A percentile compares a stretch with the other conserved stretches of the same genome.
phyloP scores from a whole-genome alignment of 2,113 vertebrate genomes.

The Electrona antarctica region DNA sequence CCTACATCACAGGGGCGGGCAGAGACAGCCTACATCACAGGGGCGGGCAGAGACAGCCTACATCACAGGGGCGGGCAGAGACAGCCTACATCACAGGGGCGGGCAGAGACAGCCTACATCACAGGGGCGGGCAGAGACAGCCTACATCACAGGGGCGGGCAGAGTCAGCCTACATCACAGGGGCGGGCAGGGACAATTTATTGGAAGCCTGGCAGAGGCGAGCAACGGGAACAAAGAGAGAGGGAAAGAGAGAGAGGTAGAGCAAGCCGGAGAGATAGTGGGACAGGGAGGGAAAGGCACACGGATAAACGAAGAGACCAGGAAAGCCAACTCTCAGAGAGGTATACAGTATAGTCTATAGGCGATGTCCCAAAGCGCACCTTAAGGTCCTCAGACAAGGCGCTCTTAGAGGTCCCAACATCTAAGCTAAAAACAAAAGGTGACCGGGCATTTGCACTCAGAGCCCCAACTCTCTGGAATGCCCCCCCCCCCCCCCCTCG shows the following conservation, averaged over 20 bases:
- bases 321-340: no score
- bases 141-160: constrained; percentile 11
- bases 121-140: constrained; percentile 12
- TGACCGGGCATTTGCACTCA: no score
- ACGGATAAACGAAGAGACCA: no score
- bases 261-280: no score
- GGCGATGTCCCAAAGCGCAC: no score
- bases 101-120: constrained; percentile 13
- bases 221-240: constrained; percentile 44
- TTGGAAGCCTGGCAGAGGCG: constrained; percentile 40
- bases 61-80: constrained; percentile 13
- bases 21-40: constrained; percentile 11
- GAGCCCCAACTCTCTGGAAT: no score
- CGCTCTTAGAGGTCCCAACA: no score
- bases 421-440: no score
- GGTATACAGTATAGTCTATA: no score
- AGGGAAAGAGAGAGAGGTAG: not conserved
- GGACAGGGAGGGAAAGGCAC: no score
- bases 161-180: constrained; percentile 10
- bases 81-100: constrained; percentile 14
- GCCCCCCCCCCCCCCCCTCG: no score
- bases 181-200: constrained; percentile 31
- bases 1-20: constrained; percentile 11
- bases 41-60: constrained; percentile 12
- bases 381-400: no score